These are phyloP conservation scores for Pilophorus perplexus DNA, from an alignment of 2,888 invertebrate species.

Conservation along the genomic window DNA sequence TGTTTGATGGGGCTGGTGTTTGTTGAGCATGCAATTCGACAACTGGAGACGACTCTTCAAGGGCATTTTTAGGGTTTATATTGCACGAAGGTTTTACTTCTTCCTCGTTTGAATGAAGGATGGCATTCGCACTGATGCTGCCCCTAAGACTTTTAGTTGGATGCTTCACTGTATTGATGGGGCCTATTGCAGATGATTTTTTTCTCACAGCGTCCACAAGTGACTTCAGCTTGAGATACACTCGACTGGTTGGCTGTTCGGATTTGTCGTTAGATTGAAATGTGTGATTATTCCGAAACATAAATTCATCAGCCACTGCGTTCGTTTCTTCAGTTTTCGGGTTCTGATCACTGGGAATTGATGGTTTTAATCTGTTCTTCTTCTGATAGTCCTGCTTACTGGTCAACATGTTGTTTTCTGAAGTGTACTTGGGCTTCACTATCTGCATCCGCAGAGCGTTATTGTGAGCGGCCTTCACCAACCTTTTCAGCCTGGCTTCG, in stretches of 20 bases:
- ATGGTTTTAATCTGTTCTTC: neutral
- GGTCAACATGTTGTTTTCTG: neutral
- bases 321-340: too few relatives aligned
- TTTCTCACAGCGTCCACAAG: neutral
- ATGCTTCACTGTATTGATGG: neutral
- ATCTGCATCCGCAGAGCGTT: neutral
- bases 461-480: neutral
- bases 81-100: too few relatives aligned
- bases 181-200: neutral
- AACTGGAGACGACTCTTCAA: neutral
- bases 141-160: neutral
- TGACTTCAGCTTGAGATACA: conserved; percentile 2
- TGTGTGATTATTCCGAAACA: too few relatives aligned
- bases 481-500: neutral
- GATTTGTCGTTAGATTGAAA: too few relatives aligned
- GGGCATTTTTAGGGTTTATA: neutral
- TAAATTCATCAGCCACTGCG: too few relatives aligned
- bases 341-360: too few relatives aligned
- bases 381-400: neutral
- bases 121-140: neutral
- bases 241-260: neutral
- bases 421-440: neutral
- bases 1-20: neutral
- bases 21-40: neutral
- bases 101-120: too few relatives aligned